Evolutionary conservation across 1,140 invertebrate genomes (phyloP).

Genomic region (Tetragnatha versicolor): DNA sequence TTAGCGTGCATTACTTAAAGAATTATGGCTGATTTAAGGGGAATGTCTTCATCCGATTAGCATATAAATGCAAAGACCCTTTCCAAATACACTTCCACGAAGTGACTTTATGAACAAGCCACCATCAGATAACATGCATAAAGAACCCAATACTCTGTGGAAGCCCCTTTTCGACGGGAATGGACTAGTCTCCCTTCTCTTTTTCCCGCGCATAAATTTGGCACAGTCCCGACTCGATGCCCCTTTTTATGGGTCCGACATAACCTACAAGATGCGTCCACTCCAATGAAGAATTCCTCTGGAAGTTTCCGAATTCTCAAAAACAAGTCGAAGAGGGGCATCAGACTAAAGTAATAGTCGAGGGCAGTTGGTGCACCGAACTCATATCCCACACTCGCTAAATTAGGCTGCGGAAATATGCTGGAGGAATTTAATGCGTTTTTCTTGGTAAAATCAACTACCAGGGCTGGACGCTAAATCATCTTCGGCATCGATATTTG

Average conservation of each 20-base stretch:
- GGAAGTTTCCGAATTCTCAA: constrained; percentile 31
- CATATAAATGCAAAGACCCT: constrained; percentile 29
- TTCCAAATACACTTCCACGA: constrained; percentile 4
- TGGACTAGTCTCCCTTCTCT: neutral
- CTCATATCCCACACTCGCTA: too few species aligned
- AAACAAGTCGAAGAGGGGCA: too few species aligned
- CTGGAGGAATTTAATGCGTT: constrained; percentile 39
- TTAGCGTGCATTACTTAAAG: constrained; percentile 37
- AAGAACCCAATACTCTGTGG: constrained; percentile 24
- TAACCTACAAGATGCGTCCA: neutral
- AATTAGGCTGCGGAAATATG: constrained; percentile 40
- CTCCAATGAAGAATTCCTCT: constrained; percentile 19
- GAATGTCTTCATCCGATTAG: constrained; percentile 13
- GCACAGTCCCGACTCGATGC: constrained; percentile 1
- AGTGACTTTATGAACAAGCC: constrained; percentile 14
- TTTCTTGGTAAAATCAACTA: constrained; percentile 35
- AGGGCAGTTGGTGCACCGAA: too few species aligned
- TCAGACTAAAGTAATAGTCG: too few species aligned
- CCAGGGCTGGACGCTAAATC: constrained; percentile 10
- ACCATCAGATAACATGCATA: constrained; percentile 39
- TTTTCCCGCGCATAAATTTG: constrained; percentile 20
- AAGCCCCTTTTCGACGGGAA: constrained; percentile 1
- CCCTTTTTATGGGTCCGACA: neutral
- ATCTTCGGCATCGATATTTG: constrained; percentile 23
- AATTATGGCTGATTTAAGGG: constrained; percentile 29